phyloP scores from a whole-genome alignment of 2,888 invertebrate species.

The Epinotia demarniana region DNA sequence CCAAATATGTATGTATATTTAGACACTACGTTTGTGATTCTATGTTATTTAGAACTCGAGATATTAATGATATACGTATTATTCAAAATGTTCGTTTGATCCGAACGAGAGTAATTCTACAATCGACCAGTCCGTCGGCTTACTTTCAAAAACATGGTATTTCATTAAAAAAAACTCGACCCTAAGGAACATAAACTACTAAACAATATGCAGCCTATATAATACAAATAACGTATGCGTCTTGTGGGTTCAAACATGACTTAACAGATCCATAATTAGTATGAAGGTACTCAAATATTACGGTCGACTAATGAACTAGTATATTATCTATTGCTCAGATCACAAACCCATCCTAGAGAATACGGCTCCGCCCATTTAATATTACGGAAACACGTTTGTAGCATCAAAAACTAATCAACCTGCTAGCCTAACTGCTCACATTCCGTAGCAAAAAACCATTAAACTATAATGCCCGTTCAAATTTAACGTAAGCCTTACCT shows the following conservation, averaged over 20 bases:
- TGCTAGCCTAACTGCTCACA: slow-evolving; percentile 14
- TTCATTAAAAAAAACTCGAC: too few species aligned
- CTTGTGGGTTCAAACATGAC: neutral
- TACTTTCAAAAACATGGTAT: too few species aligned
- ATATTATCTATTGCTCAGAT: slow-evolving; percentile 14
- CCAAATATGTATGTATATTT: too few species aligned
- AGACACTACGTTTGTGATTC: too few species aligned
- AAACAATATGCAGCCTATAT: too few species aligned
- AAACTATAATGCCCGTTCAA: slow-evolving; percentile 1
- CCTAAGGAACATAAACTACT: too few species aligned
- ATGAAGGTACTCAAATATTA: neutral
- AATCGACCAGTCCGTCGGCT: too few species aligned
- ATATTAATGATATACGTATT: too few species aligned
- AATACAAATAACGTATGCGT: neutral
- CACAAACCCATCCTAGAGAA: slow-evolving; percentile 8
- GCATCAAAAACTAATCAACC: slow-evolving; percentile 40
- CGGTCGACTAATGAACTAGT: neutral
- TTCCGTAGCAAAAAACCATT: slow-evolving; percentile 9
- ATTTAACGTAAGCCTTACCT: neutral
- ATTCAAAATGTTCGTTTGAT: too few species aligned
- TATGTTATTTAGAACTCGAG: too few species aligned
- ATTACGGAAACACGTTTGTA: slow-evolving; percentile 32
- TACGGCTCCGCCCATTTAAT: slow-evolving; percentile 33
- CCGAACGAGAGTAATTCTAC: too few species aligned
- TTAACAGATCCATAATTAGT: neutral